Percentiles rank a stretch among this genome's conserved stretches.
These are phyloP conservation scores for Drosophila mauritiana DNA, from an alignment of 1,140 invertebrate genomes.

Conservation along the genomic window DNA sequence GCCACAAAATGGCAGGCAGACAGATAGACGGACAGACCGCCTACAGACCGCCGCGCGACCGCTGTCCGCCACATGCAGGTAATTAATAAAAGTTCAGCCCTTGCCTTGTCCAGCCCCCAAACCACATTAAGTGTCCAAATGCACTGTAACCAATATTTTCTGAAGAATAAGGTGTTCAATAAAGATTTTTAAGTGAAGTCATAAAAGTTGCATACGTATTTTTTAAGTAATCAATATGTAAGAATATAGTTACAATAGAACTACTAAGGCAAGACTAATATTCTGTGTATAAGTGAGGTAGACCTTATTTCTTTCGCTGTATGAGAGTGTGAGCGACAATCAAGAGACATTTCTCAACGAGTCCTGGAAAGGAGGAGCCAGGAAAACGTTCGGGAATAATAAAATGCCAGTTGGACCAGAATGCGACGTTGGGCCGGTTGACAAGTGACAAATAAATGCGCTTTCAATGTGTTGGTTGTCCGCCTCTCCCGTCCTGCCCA, in stretches of 20 bases:
- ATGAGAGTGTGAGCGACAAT: slow-evolving; percentile 44
- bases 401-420: slow-evolving; percentile 66
- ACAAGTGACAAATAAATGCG: slow-evolving; percentile 83
- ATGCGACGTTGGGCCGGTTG: slow-evolving; percentile 44
- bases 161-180: too few relatives aligned
- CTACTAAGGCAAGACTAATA: too few relatives aligned
- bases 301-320: slow-evolving; percentile 3
- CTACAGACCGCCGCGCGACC: slow-evolving; percentile 43
- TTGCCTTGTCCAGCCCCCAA: slow-evolving; percentile 31
- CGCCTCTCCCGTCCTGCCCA: slow-evolving; percentile 24
- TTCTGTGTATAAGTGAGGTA: too few relatives aligned
- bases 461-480: slow-evolving; percentile 72
- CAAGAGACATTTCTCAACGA: slow-evolving; percentile 72
- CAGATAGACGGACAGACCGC: slow-evolving; percentile 9
- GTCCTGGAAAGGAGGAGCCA: slow-evolving; percentile 24
- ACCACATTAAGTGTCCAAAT: slow-evolving; percentile 41
- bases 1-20: slow-evolving; percentile 17
- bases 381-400: slow-evolving; percentile 65
- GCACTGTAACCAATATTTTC: not conserved
- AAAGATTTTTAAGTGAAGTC: too few relatives aligned
- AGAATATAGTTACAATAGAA: not conserved
- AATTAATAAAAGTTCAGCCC: slow-evolving; percentile 78
- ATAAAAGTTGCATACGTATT: too few relatives aligned
- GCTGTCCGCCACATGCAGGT: slow-evolving; percentile 71
- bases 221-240: too few relatives aligned